Base-by-base conservation (phyloP, 1,140 invertebrate genomes). In the Drosophila tani region DNA sequence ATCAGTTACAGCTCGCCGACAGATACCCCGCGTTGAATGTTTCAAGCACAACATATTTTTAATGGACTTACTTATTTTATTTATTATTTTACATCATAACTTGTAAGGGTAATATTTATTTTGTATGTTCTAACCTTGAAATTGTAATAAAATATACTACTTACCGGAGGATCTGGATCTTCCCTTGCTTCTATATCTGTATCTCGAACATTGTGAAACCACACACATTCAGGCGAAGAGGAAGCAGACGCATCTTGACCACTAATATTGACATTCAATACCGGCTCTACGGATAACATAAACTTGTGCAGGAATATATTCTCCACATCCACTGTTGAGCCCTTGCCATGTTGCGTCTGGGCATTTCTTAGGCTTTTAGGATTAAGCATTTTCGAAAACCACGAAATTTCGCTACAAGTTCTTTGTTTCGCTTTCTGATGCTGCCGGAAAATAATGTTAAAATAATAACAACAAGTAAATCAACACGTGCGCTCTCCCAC, bases 261-360 rank as follows among this genome's bases (percentile, higher is more conserved):
- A 6, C 4, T 15, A 21, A 43, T 15, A 45, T 40, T 32, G 15
- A 14, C 53, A 12, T 24, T 56, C 29, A 49, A 32, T 24, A 7
- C 12, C 14, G 50, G 17, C 3, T 43, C 59, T 24, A 47, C 12
- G 21, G 43, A 46, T 19, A 86, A 21, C 60, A 79, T 69, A 7
- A 66, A 67, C 2, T 56, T 51, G 47, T 83, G 68, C n/a, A 87
- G 51, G 38, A 87, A 87, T 14, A 87, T 87, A 40, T 87, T 88
- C 1, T 83, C 73, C 47, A 83, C 58, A 27, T 87, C 84, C 32
- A 78, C 81, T 2, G 56, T 15, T 3, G 55, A 45, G 6, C 51
- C 69, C n/a, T 74, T 66, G 6, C 84, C 80, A 35, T 87, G 84
- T 21, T 87, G 84, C 17, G 84, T 87, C 56, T 87, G 84, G 9